Percentiles rank a stretch among this genome's conserved stretches.
phyloP scores from a whole-genome alignment of 2,888 invertebrate genomes.

The Pyrgus malvae region DNA sequence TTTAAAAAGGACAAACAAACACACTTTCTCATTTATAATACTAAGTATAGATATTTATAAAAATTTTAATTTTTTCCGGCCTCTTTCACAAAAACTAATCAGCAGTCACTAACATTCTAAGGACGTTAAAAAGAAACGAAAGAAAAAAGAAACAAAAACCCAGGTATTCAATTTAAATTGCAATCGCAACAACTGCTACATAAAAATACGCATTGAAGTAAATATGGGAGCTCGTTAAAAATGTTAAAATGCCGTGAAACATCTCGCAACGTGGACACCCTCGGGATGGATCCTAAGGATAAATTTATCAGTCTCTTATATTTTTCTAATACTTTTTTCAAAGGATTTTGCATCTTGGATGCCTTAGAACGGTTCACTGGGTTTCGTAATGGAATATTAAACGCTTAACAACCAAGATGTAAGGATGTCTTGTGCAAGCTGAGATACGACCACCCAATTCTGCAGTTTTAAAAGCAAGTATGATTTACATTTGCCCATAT shows the following conservation, averaged over 20 bases:
- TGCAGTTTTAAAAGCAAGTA: too few relatives aligned
- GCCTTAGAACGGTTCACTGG: slow-evolving; percentile 49
- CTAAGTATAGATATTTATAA: too few relatives aligned
- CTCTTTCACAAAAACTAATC: too few relatives aligned
- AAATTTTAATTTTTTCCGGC: too few relatives aligned
- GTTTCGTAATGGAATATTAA: slow-evolving; percentile 57
- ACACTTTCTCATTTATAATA: too few relatives aligned
- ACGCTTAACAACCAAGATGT: slow-evolving; percentile 38
- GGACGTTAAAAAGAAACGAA: too few relatives aligned
- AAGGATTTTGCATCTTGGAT: slow-evolving; percentile 65
- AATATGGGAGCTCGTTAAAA: slow-evolving; percentile 78
- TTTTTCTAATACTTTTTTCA: slow-evolving; percentile 54
- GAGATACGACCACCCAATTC: too few relatives aligned
- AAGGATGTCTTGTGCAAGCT: slow-evolving; percentile 38
- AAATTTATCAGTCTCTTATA: slow-evolving; percentile 61
- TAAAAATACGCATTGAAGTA: slow-evolving; percentile 60
- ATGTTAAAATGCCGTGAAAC: slow-evolving; percentile 81
- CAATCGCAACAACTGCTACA: slow-evolving; percentile 13
- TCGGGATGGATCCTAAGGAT: slow-evolving; percentile 55
- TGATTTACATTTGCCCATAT: too few relatives aligned
- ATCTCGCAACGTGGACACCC: slow-evolving; percentile 72
- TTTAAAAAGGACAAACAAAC: too few relatives aligned
- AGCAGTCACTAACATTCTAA: too few relatives aligned
- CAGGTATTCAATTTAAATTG: not conserved
- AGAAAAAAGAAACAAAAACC: too few relatives aligned